A percentile compares a stretch with the other conserved stretches of the same genome.
These are phyloP conservation scores for Clepsis dumicolana DNA, from an alignment of 2,888 invertebrate genomes.

Conservation along the genomic window DNA sequence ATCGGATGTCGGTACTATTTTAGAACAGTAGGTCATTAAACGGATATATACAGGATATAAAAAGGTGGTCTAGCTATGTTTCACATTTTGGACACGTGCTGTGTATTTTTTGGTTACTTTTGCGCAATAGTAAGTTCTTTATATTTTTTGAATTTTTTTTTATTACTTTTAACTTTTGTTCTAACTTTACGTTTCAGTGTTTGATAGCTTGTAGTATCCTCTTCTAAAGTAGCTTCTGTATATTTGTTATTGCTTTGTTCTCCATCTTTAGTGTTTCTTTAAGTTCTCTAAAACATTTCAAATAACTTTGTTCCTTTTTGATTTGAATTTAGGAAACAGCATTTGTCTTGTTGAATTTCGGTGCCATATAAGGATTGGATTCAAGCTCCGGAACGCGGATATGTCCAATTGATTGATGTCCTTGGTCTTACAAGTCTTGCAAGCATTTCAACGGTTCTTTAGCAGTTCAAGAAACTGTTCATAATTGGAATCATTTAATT, in stretches of 20 bases:
- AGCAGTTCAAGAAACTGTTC: not conserved
- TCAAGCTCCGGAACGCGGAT: constrained; percentile 36
- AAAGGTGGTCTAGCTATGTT: constrained; percentile 14
- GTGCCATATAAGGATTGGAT: constrained; percentile 28
- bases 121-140: not conserved
- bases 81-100: not conserved
- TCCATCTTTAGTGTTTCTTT: not conserved
- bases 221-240: not conserved
- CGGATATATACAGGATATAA: constrained; percentile 52
- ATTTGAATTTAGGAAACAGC: constrained; percentile 10
- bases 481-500: not conserved
- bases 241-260: too few relatives aligned
- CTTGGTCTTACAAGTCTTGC: constrained; percentile 12
- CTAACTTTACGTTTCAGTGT: not conserved
- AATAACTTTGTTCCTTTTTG: not conserved
- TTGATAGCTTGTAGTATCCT: not conserved
- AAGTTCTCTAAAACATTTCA: constrained; percentile 4
- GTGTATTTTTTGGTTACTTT: not conserved
- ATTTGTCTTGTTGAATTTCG: constrained; percentile 6
- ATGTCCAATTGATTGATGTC: constrained; percentile 40
- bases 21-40: constrained; percentile 77
- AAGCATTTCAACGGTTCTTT: constrained; percentile 6
- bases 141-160: not conserved
- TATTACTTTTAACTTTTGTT: not conserved
- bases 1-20: constrained; percentile 69